Conservation (phyloP, 1,140 invertebrate genomes). For the Sinella curviseta region DNA sequence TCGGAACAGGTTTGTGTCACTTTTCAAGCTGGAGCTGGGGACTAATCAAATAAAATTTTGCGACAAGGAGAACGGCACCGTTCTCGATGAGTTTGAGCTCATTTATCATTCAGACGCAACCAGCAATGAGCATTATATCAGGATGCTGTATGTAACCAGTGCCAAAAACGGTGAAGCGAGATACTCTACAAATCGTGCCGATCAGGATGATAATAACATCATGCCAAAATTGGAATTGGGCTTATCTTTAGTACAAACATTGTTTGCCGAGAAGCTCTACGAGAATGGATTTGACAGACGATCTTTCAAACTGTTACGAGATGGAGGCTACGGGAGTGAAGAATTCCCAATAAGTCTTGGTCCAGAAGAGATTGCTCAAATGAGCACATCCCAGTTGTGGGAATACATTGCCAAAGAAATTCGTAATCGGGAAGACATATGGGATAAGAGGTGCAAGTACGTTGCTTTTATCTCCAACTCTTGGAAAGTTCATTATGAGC, state of each 20-base stretch:
- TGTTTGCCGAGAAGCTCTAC: conserved; percentile 83
- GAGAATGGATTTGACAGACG: conserved; percentile 75
- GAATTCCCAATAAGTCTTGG: conserved; percentile 71
- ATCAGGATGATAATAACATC: conserved; percentile 1
- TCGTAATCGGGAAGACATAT: conserved; percentile 64
- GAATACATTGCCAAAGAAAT: conserved; percentile 75
- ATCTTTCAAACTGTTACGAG: conserved; percentile 72
- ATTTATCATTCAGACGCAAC: conserved; percentile 20
- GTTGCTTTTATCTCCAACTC: conserved; percentile 87
- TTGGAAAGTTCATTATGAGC: conserved; percentile 70
- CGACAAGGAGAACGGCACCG: conserved; percentile 25
- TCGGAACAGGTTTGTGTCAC: conserved; percentile 33
- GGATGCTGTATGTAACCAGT: conserved; percentile 37
- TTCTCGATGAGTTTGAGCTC: conserved; percentile 34
- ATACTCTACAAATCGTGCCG: background rate
- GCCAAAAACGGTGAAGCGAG: conserved; percentile 13
- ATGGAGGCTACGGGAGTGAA: conserved; percentile 50
- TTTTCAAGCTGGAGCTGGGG: conserved; percentile 32
- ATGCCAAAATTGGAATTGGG: conserved; percentile 67
- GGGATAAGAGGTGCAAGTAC: conserved; percentile 73
- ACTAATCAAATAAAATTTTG: conserved; percentile 33
- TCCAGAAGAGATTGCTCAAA: conserved; percentile 68
- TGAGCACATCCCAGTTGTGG: conserved; percentile 81
- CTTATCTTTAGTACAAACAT: conserved; percentile 76
- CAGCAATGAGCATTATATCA: conserved; percentile 35